Evolutionary conservation across 30 jellyfish, hydroid and myxozoan genomes (phyloP).

Genomic region (Pseudorhiza aurosa): DNA sequence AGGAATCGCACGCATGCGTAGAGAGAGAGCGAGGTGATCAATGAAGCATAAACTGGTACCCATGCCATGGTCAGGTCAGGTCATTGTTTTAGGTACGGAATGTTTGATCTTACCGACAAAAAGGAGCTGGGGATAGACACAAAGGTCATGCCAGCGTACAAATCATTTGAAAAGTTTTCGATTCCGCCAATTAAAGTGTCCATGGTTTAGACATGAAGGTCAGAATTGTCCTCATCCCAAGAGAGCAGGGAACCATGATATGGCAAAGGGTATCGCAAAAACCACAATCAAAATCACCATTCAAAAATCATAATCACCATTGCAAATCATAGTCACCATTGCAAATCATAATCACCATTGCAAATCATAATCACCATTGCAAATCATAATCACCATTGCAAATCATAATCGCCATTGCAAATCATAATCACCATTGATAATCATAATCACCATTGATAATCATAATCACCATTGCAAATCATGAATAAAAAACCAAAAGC

Average conservation of each 20-base stretch:
- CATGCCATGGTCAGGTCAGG: constrained; percentile 65
- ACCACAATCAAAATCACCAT: constrained; percentile 10
- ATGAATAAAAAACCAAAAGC: no score
- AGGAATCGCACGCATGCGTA: constrained; percentile 59
- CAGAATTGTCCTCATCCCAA: constrained; percentile 51
- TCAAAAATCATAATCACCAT: no score
- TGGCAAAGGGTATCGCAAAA: constrained; percentile 20
- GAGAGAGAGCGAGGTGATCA: constrained; percentile 22
- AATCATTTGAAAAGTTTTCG: neutral
- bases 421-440: no score
- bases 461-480: no score
- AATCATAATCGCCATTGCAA: no score
- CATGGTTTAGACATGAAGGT: constrained; percentile 21
- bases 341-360: no score
- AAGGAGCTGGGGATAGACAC: constrained; percentile 28
- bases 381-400: no score
- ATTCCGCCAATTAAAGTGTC: constrained; percentile 8
- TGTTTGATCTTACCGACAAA: constrained; percentile 52
- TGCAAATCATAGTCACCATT: no score
- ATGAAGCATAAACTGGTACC: constrained; percentile 70
- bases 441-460: no score
- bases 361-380: no score
- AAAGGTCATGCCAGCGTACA: constrained; percentile 21
- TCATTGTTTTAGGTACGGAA: constrained; percentile 43
- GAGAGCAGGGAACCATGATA: neutral